Percentiles rank a stretch among this genome's conserved stretches.
These are phyloP conservation scores for Laticauda colubrina DNA, from an alignment of 2,113 vertebrate genomes.

Conservation along the genomic window DNA sequence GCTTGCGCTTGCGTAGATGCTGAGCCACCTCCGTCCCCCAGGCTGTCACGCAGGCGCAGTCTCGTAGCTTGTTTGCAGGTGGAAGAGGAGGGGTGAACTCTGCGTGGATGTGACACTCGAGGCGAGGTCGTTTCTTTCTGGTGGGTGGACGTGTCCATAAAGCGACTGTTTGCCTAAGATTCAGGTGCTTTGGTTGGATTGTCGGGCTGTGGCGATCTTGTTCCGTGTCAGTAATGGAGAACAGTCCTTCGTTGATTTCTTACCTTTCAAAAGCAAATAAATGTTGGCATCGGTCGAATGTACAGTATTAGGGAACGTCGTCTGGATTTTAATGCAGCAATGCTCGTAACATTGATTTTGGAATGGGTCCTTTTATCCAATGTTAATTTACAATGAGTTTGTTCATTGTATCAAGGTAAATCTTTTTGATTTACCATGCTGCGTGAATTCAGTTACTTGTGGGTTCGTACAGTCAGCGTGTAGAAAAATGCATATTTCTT, in stretches of 20 bases:
- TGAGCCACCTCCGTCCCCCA: too few relatives aligned
- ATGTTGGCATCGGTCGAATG: not conserved
- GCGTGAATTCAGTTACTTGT: not conserved
- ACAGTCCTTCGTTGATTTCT: not conserved
- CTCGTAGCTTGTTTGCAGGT: too few relatives aligned
- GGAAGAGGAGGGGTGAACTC: not conserved
- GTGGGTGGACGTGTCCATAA: not conserved
- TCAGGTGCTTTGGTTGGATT: not conserved
- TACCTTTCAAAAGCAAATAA: not conserved
- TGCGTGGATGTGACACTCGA: constrained; percentile 7
- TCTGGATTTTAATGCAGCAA: not conserved
- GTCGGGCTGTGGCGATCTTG: not conserved
- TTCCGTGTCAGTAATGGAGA: not conserved
- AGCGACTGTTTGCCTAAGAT: rapidly evolving
- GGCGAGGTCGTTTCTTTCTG: constrained; percentile 29
- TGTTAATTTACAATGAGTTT: not conserved
- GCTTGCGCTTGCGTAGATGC: not conserved
- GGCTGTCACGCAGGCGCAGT: not conserved
- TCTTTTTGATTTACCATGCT: not conserved
- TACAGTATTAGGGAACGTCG: not conserved
- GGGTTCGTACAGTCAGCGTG: not conserved
- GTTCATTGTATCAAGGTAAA: too few relatives aligned
- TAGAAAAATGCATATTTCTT: not conserved
- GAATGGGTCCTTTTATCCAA: not conserved
- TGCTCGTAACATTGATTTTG: not conserved